A percentile compares a stretch with the other conserved stretches of the same genome.
These are phyloP conservation scores for Cephus pygmeus DNA, from an alignment of 2,888 invertebrate genomes.

Conservation along the genomic window DNA sequence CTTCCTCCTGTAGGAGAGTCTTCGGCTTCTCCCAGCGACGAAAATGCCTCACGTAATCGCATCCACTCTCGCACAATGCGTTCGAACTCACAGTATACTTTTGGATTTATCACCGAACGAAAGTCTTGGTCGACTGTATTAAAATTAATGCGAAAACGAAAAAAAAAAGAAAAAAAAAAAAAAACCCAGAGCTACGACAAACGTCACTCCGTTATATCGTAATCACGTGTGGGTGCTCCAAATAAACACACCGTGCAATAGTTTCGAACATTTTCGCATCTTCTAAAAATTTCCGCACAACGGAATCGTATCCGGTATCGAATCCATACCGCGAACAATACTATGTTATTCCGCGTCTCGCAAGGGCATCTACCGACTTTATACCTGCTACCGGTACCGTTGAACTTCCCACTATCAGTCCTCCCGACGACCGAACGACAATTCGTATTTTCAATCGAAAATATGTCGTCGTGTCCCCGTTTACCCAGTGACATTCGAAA, in stretches of 20 bases:
- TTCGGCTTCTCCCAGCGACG: constrained; percentile 47
- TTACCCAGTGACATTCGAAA: constrained; percentile 9
- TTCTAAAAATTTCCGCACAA: not conserved
- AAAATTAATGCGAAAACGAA: not conserved
- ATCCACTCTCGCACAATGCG: constrained; percentile 48
- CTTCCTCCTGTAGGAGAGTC: constrained; percentile 54
- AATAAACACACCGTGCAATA: not conserved
- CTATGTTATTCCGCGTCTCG: not conserved
- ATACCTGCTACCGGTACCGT: not conserved
- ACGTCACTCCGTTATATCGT: not conserved
- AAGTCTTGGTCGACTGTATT: not conserved
- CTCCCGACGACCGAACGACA: not conserved
- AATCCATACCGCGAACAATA: not conserved
- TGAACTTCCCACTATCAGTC: not conserved
- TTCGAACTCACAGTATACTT: not conserved
- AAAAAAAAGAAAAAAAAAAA: not conserved
- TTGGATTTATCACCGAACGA: not conserved
- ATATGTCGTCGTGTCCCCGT: constrained; percentile 12
- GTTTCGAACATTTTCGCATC: not conserved
- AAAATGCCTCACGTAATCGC: constrained; percentile 39
- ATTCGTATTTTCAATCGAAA: constrained; percentile 9
- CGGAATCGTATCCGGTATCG: not conserved
- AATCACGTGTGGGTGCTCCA: not conserved
- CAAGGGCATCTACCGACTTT: not conserved
- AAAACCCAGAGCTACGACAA: not conserved